These are phyloP conservation scores for Metalampra italica DNA, from an alignment of 2,888 invertebrate species.

Conservation along the genomic window DNA sequence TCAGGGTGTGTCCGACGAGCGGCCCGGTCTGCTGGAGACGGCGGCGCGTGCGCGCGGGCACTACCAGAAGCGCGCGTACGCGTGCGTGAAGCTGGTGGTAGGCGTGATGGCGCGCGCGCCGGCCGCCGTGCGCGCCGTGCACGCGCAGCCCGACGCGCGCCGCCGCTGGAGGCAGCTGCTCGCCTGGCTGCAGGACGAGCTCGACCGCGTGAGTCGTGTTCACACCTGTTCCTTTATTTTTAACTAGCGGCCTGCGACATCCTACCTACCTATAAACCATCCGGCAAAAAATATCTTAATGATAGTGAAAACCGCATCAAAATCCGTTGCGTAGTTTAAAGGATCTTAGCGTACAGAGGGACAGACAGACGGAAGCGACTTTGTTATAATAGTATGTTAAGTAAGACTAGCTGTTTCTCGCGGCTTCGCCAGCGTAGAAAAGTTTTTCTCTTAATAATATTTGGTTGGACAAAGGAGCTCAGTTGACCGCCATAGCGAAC, in stretches of 20 bases:
- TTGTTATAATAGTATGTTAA: too few relatives aligned
- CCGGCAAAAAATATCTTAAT: too few relatives aligned
- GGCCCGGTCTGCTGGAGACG: constrained; percentile 95
- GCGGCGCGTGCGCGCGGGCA: constrained; percentile 95
- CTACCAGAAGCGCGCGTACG: constrained; percentile 97
- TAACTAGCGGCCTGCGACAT: background rate
- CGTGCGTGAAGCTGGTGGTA: constrained; percentile 97
- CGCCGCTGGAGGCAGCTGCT: constrained; percentile 93
- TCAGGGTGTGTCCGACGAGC: constrained; percentile 77
- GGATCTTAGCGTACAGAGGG: too few relatives aligned
- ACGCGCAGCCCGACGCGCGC: constrained; percentile 86
- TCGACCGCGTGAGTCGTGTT: constrained; percentile 82
- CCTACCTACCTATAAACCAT: too few relatives aligned
- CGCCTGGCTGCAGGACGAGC: constrained; percentile 96
- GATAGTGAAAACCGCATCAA: too few relatives aligned
- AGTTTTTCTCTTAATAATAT: too few relatives aligned
- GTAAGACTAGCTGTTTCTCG: too few relatives aligned
- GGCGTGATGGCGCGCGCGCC: constrained; percentile 92
- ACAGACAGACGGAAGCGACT: too few relatives aligned
- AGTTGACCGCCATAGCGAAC: too few relatives aligned
- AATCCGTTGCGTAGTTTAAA: too few relatives aligned
- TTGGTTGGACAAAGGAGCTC: too few relatives aligned
- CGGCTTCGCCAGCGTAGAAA: too few relatives aligned
- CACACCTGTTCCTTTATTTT: background rate
- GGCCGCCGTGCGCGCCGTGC: constrained; percentile 88